A percentile compares a stretch with the other conserved stretches of the same genome.
phyloP scores from a whole-genome alignment of 2,113 vertebrate genomes.

The Scalopus aquaticus region DNA sequence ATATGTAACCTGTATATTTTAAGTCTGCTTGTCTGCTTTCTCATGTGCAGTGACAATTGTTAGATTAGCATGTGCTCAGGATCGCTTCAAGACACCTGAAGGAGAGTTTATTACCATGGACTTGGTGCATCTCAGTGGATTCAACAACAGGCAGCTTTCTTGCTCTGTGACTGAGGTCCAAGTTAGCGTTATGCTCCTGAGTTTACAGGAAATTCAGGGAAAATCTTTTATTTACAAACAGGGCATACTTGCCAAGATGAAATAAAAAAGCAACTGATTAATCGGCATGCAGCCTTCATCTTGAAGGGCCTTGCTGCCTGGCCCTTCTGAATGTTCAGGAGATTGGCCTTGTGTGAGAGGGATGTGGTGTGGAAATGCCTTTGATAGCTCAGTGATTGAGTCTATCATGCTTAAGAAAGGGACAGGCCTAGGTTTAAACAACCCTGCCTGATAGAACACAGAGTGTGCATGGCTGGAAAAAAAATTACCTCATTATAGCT shows the following conservation, averaged over 20 bases:
- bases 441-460: slow-evolving; percentile 77
- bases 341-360: slow-evolving; percentile 79
- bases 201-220: slow-evolving; percentile 82
- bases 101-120: slow-evolving; percentile 58
- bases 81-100: slow-evolving; percentile 69
- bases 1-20: neutral
- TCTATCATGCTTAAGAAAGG: slow-evolving; percentile 81
- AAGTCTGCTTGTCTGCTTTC: slow-evolving; percentile 50
- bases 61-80: slow-evolving; percentile 60
- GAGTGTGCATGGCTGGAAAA: slow-evolving; percentile 77
- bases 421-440: slow-evolving; percentile 75
- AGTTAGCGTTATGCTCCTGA: slow-evolving; percentile 78
- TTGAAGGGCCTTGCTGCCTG: slow-evolving; percentile 75
- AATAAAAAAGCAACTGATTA: slow-evolving; percentile 83
- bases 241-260: slow-evolving; percentile 78
- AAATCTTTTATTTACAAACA: slow-evolving; percentile 86
- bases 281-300: slow-evolving; percentile 85
- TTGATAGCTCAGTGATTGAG: slow-evolving; percentile 85
- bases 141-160: slow-evolving; percentile 75
- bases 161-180: slow-evolving; percentile 76
- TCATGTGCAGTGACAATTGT: slow-evolving; percentile 60
- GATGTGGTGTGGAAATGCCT: slow-evolving; percentile 83
- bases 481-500: slow-evolving; percentile 82
- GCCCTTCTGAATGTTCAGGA: slow-evolving; percentile 79
- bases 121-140: slow-evolving; percentile 57